Evolutionary conservation across 2,888 invertebrate genomes (phyloP), one percentile per base, ranked within the genome.

Genomic region (Polia nebulosa): DNA sequence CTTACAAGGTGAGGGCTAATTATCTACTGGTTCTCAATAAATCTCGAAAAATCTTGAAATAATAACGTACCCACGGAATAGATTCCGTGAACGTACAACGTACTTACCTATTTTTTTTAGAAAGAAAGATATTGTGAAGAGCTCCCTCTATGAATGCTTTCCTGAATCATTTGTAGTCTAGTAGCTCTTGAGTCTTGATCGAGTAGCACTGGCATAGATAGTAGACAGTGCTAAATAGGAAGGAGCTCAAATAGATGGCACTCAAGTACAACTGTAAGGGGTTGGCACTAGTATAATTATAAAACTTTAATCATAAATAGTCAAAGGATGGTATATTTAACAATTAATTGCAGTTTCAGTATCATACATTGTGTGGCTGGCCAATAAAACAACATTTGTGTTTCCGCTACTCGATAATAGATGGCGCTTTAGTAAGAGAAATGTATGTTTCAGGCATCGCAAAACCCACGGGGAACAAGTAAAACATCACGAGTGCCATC

Each of bases 401-500:
- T 13, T 65, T 27, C 1, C 13, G 11, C 78, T 68, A 62, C 41
- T 68, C 20, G 47, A 44, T 45, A 45, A 59, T 32, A 88, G 87
- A 85, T 86, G 85, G 66, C 88, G 76, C 55, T 78, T 29, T 44
- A 27, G 7, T 49, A 11, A 39, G 7, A n/a, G 32, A 32, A 36
- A 17, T 39, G 17, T 51, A 44, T 17, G 29, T 52, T 94, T n/a
- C 90, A 97, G 97, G 80, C 98, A 98, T 90, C 92, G 96, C 81
- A 96, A 95, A 51, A 91, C 95, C 29, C 97, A 97, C 81, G 95
- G 96, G 0, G 87, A 90, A 20, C 89, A 90, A 3, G 80, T 91
- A 7, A 93, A 92, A 58, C 96, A 96, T 82, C 97, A 96, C 85
- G 92, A 96, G 52, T 98, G 98, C 88, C 90, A 95, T 34, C 92